Base-by-base conservation (phyloP, 2,113 vertebrate genomes). In the Lepisosteus osseus region DNA sequence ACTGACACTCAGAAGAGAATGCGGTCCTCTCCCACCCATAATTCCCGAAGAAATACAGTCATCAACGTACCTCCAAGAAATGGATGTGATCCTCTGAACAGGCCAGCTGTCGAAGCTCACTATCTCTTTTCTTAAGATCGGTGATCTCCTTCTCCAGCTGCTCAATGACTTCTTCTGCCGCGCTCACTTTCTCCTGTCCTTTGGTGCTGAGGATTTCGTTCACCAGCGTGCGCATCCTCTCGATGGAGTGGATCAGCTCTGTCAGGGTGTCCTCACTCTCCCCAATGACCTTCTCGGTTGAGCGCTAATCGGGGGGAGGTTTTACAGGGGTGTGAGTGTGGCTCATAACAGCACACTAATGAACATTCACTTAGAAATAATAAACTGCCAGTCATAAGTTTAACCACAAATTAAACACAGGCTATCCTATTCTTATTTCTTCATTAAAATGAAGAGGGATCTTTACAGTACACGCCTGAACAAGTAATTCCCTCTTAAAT, bases 31-130 rank as follows among this genome's bases (percentile, higher is more conserved):
- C n/a, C 40, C 5, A 17, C 45, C 47, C 61, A 55, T 13, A 67
- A 59, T 1, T 14, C 4, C 29, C 29, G 2, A 29, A 29, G 29
- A 29, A 29, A 29, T 29, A 29, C 29, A 29, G 29, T 29, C 29
- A 29, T 29, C 29, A 29, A 29, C 3, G 12, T 44, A 92, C 91
- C 87, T 89, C 80, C 54, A 92, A 79, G 15, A 88, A 93, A 72
- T 87, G 68, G 72, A 93, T 91, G 75, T 91, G 79, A 77, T 93
- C 91, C 29, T 89, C 85, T 2, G 87, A 88, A 11, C 54, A 47
- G 4, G 51, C 76, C 72, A 93, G 68, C 17, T 90, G 84, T 73
- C 83, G 91, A 77, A 90, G 85, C 72, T 89, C 84, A 0, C 7
- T 29, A 17, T 87, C 89, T 59, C 87, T 89, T 68, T 13, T 88